Evolutionary conservation across 2,113 vertebrate genomes (phyloP).

Genomic region (Cyanoramphus novaezelandiae): DNA sequence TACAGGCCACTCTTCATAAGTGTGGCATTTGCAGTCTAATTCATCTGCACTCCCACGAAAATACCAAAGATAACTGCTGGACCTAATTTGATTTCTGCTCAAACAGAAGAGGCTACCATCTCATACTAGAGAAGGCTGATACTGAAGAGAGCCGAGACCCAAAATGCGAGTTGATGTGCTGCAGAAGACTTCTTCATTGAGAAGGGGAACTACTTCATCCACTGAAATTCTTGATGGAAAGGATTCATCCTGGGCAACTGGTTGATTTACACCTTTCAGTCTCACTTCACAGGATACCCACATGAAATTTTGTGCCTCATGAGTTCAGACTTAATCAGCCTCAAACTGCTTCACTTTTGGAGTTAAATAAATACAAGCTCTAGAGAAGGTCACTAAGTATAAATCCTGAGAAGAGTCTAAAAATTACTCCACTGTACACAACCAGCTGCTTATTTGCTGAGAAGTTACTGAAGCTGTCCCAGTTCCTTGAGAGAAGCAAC

Average conservation of each 20-base stretch:
- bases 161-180: background rate
- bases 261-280: background rate
- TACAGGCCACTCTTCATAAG: background rate
- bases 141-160: background rate
- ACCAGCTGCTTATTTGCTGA: background rate
- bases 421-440: background rate
- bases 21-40: background rate
- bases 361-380: background rate
- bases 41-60: background rate
- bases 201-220: background rate
- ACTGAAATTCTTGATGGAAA: background rate
- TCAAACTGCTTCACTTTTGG: background rate
- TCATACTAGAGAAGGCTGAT: background rate
- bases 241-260: background rate
- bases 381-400: background rate
- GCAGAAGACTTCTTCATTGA: background rate
- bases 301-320: background rate
- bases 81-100: background rate
- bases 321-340: background rate
- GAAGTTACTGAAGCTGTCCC: conserved; percentile 5
- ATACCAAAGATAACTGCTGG: background rate
- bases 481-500: background rate
- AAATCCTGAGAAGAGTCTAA: conserved; percentile 6
- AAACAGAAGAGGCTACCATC: background rate
- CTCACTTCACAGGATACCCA: background rate